Evolutionary conservation across 2,113 vertebrate species (phyloP), one percentile per base, ranked within the genome.

Genomic region (Urocolius indicus): DNA sequence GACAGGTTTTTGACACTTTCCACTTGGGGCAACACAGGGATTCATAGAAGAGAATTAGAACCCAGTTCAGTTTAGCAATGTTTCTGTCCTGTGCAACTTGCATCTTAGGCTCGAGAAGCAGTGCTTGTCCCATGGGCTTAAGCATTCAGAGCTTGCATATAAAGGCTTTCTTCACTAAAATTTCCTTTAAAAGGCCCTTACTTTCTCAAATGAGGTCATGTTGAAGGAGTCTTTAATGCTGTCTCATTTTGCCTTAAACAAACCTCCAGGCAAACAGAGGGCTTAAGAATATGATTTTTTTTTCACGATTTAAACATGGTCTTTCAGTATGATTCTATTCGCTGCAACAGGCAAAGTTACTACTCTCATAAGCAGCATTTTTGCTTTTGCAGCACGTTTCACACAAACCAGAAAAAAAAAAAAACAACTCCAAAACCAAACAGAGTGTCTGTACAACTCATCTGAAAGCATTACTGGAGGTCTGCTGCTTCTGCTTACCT

Each of bases 371-470:
- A 76, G 30, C 66, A 85, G 48, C 45, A 12, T 43, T 91, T 86
- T 92, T 89, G 45, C 77, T 89, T 96, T 85, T 87, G 66, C 87
- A 80, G 71, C 55, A 77, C 66, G 55, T 86, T 85, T 88, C 26
- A 6, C 48, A 73, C 22, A 62, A 94, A 69, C 26, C 62, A 76
- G 34, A 55, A 65, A 85, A 93, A 92, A 85, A 93, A 92, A 58
- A 62, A 1, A 11, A 26, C 46, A 80, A 71, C 24, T 26, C 48
- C 51, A 2, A 94, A 88, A 74, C 10, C 29, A 72, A 55, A 30
- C 36, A 55, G 68, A 12, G 11, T 79, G 36, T 89, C 58, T 49
- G 0, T 45, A 20, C 82, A 83, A 90, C 46, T 91, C 55, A 77
- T 57, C 73, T 38, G 43, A 91, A 87, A 65, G 43, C 36, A 75